These are phyloP conservation scores for Agrochola lychnidis DNA, from an alignment of 2,888 invertebrate genomes.

Conservation along the genomic window DNA sequence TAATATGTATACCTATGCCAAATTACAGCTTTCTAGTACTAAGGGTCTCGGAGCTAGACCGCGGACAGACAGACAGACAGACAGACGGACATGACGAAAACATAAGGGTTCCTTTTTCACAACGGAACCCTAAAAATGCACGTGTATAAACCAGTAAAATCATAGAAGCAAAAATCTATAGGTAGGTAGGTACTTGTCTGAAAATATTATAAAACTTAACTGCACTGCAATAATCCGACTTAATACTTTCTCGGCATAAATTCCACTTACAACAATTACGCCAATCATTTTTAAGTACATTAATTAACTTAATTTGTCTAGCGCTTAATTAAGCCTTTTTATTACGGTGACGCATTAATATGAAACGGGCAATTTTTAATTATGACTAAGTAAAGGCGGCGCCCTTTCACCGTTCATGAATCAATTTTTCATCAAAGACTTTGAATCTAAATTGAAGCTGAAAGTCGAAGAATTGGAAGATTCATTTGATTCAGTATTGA, in stretches of 20 bases:
- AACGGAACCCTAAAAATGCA: no score
- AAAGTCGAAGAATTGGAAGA: conserved; percentile 14
- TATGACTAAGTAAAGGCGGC: conserved; percentile 23
- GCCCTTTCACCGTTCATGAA: conserved; percentile 27
- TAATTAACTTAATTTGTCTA: conserved; percentile 51
- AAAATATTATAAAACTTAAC: not conserved
- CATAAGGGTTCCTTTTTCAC: no score
- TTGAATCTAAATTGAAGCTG: conserved; percentile 16
- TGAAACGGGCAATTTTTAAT: conserved; percentile 38
- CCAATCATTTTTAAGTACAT: conserved; percentile 28
- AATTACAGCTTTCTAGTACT: no score
- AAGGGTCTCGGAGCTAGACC: no score
- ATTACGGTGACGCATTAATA: conserved; percentile 32
- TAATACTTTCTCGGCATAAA: conserved; percentile 34
- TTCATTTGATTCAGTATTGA: conserved; percentile 19
- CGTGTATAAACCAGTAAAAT: not conserved
- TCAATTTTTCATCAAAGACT: conserved; percentile 15
- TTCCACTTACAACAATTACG: conserved; percentile 41
- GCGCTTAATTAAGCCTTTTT: conserved; percentile 43
- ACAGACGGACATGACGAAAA: no score
- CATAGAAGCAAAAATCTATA: not conserved
- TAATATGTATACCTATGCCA: no score
- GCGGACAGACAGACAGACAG: no score
- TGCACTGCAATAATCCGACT: not conserved
- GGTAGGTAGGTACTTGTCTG: not conserved